A percentile compares a stretch with the other conserved stretches of the same genome.
Evolutionary conservation across 2,888 invertebrate species (phyloP).

Genomic region (Ochlodes sylvanus): DNA sequence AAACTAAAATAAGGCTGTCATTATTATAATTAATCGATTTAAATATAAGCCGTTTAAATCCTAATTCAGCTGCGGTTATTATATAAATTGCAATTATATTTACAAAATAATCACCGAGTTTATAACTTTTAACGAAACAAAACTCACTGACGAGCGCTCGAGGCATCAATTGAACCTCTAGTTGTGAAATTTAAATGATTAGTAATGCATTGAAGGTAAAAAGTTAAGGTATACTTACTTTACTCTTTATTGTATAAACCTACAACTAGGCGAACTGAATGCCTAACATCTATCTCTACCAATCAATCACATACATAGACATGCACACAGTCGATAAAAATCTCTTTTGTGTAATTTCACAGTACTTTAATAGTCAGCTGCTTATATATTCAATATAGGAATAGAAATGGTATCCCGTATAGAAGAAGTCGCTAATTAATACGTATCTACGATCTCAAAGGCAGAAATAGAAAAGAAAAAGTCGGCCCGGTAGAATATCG

Average conservation of each 20-base stretch:
- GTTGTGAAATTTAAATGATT: too few species aligned
- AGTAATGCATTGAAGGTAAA: too few species aligned
- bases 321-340: too few species aligned
- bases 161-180: too few species aligned
- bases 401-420: conserved; percentile 11
- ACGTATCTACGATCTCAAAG: conserved; percentile 25
- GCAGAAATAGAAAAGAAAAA: conserved; percentile 6
- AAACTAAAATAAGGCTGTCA: conserved; percentile 13
- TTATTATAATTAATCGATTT: conserved; percentile 14
- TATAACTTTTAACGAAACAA: neutral
- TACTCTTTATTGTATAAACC: too few species aligned
- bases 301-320: too few species aligned
- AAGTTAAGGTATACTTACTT: too few species aligned
- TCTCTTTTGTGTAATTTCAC: too few species aligned
- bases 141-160: neutral
- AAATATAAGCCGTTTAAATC: conserved; percentile 15
- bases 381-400: too few species aligned
- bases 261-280: too few species aligned
- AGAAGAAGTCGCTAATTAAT: conserved; percentile 23
- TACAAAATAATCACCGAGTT: neutral
- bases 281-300: too few species aligned
- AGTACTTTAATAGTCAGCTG: too few species aligned
- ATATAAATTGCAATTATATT: conserved; percentile 1
- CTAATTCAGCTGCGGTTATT: conserved; percentile 25
- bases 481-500: conserved; percentile 6